These are phyloP conservation scores for Clamator glandarius DNA, from an alignment of 2,797 vertebrate species.

Conservation along the genomic window DNA sequence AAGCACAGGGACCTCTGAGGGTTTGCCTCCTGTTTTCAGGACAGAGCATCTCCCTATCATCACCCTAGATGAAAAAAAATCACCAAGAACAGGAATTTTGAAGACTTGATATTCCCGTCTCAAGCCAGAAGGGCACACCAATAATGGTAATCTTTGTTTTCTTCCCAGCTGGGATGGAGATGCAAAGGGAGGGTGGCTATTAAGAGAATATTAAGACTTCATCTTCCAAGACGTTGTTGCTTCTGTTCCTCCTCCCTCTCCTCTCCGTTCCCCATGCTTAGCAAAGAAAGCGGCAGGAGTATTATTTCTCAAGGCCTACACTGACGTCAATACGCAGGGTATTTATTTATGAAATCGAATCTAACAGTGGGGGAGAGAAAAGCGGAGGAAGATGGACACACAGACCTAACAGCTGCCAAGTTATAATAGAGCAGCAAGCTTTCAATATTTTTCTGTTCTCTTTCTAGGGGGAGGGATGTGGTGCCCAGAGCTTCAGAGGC, in stretches of 20 bases:
- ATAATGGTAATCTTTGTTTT: conserved; percentile 56
- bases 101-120: not conserved
- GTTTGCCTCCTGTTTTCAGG: not conserved
- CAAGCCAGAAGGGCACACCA: conserved; percentile 15
- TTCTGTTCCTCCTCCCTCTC: conserved; percentile 53
- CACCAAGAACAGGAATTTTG: conserved; percentile 16
- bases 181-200: conserved; percentile 52
- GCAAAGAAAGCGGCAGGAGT: conserved; percentile 47
- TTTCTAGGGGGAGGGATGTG: not conserved
- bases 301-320: conserved; percentile 68
- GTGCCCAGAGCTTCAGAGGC: not conserved
- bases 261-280: not conserved
- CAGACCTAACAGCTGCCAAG: conserved; percentile 40
- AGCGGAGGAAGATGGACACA: conserved; percentile 29
- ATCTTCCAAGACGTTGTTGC: conserved; percentile 49
- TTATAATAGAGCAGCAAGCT: conserved; percentile 32
- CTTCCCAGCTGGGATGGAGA: conserved; percentile 39
- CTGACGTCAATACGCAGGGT: conserved; percentile 64
- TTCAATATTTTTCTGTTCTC: conserved; percentile 6
- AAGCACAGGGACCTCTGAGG: not conserved
- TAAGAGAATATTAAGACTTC: conserved; percentile 62
- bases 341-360: conserved; percentile 68
- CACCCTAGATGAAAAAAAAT: not conserved
- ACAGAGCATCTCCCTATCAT: not conserved
- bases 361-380: conserved; percentile 69